Evolutionary conservation across 2,113 vertebrate genomes (phyloP).

Genomic region (Xiphias gladius): DNA sequence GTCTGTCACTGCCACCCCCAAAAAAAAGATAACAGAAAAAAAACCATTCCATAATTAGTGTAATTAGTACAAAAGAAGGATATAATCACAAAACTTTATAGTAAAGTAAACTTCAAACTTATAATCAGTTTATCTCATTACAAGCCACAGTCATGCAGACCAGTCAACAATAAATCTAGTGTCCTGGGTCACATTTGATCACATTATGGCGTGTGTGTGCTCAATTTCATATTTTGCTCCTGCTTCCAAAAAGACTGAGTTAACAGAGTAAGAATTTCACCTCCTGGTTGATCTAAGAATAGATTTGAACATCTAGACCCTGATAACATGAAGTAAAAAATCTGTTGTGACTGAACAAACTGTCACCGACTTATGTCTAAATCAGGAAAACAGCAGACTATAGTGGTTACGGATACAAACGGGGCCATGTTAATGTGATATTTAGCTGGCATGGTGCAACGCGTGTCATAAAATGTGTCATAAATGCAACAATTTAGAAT

Average conservation of each 20-base stretch:
- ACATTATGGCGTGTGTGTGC: not conserved
- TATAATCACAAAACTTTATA: too few species aligned
- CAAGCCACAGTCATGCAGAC: not conserved
- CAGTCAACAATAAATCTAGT: too few species aligned
- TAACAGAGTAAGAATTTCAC: not conserved
- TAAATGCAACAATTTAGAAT: not conserved
- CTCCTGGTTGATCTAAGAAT: conserved; percentile 20
- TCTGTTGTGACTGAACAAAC: not conserved
- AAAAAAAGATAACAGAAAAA: too few species aligned
- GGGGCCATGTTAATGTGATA: not conserved
- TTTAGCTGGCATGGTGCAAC: not conserved
- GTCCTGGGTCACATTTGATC: not conserved
- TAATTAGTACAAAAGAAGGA: too few species aligned
- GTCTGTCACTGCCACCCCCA: too few species aligned
- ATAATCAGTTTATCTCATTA: too few species aligned
- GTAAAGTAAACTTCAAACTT: too few species aligned
- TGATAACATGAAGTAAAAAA: not conserved
- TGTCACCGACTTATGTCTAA: too few species aligned
- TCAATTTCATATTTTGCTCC: not conserved
- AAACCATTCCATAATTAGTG: too few species aligned
- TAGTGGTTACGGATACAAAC: not conserved
- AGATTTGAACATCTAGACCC: not conserved
- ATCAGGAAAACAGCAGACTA: not conserved
- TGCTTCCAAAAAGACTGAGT: not conserved
- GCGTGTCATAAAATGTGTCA: not conserved